Conservation (phyloP, 2,888 invertebrate genomes). For the Sesamia inferens region DNA sequence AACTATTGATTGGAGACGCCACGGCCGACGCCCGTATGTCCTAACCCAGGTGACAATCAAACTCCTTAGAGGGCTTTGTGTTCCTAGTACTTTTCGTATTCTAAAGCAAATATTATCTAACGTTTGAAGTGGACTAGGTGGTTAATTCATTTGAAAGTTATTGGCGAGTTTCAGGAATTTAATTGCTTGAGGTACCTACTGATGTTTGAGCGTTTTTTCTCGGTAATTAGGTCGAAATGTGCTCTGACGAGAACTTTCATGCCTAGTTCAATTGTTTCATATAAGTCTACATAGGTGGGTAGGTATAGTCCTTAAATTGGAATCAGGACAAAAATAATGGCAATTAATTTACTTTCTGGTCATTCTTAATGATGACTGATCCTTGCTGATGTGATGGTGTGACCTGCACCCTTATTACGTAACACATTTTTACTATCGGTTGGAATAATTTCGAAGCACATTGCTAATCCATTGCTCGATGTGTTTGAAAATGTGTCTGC, state of each 20-base stretch:
- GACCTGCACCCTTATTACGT: too few species aligned
- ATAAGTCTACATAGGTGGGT: too few species aligned
- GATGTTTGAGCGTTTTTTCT: constrained; percentile 16
- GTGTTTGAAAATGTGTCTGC: too few species aligned
- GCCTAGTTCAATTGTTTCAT: too few species aligned
- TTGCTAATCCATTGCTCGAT: too few species aligned
- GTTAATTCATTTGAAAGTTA: not conserved
- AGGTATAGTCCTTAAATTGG: too few species aligned
- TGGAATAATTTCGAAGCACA: too few species aligned
- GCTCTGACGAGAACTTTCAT: not conserved
- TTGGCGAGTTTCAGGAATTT: not conserved
- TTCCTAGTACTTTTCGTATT: not conserved
- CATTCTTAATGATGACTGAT: too few species aligned
- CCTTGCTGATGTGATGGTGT: too few species aligned
- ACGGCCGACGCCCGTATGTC: constrained; percentile 76
- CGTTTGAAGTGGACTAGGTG: not conserved
- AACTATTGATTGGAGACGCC: constrained; percentile 81
- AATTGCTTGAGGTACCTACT: not conserved
- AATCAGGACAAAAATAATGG: too few species aligned
- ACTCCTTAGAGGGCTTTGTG: constrained; percentile 42
- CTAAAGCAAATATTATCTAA: not conserved
- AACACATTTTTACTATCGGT: too few species aligned
- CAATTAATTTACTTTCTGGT: too few species aligned
- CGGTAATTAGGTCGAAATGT: constrained; percentile 13
- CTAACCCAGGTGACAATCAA: constrained; percentile 74